Conservation (phyloP, 2,113 vertebrate species). For the Serilophus lunatus region DNA sequence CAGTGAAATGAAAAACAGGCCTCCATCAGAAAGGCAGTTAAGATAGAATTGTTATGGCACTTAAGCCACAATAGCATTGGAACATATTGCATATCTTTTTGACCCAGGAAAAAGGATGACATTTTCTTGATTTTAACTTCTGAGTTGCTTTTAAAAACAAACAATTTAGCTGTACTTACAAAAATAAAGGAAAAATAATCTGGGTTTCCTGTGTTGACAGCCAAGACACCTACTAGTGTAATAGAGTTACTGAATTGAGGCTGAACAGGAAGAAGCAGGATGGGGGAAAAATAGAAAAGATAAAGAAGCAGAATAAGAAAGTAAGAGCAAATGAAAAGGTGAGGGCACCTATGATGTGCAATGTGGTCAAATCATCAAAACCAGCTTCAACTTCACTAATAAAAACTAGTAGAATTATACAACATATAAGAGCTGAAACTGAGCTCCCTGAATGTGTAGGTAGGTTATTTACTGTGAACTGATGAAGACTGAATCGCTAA, state of each 20-base stretch:
- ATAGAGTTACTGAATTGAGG: neutral
- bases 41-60: neutral
- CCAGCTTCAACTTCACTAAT: neutral
- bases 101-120: neutral
- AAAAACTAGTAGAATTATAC: neutral
- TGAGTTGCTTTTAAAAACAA: neutral
- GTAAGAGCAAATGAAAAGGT: neutral
- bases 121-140: neutral
- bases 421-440: neutral
- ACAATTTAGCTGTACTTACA: neutral
- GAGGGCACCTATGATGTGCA: neutral
- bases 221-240: neutral
- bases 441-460: neutral
- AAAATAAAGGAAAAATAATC: neutral
- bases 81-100: neutral
- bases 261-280: neutral
- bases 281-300: neutral
- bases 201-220: neutral
- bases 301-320: neutral
- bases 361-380: neutral
- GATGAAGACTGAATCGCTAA: rapidly evolving
- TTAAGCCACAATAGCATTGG: neutral
- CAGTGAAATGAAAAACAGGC: neutral
- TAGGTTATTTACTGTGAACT: neutral
- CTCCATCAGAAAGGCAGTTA: neutral